Percentiles rank a stretch among this genome's conserved stretches.
phyloP scores from a whole-genome alignment of 2,797 vertebrate genomes.

The Melanotaenia nigrans region DNA sequence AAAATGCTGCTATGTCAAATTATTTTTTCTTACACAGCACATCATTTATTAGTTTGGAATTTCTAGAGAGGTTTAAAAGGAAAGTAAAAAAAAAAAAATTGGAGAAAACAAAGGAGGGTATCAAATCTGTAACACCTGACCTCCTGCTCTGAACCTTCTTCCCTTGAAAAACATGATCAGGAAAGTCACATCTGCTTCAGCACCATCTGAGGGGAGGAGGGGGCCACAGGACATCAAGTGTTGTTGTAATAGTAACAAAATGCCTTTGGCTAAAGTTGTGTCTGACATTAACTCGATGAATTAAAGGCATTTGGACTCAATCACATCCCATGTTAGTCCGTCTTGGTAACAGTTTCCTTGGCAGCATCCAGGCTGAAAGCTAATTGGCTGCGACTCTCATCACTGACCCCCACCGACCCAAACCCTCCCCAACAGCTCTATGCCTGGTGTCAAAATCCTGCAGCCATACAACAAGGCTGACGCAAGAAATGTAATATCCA shows the following conservation, averaged over 20 bases:
- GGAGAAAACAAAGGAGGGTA: too few species aligned
- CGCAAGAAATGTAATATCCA: slow-evolving; percentile 19
- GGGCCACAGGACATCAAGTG: background rate
- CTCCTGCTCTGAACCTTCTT: background rate
- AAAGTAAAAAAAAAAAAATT: background rate
- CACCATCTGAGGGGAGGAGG: background rate
- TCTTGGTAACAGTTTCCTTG: slow-evolving; percentile 46
- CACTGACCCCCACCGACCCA: slow-evolving; percentile 6
- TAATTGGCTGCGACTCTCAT: slow-evolving; percentile 46
- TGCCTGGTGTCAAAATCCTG: slow-evolving; percentile 7
- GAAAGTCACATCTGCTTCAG: background rate
- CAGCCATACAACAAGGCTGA: slow-evolving; percentile 26
- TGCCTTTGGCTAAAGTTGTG: slow-evolving; percentile 15
- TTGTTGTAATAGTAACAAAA: background rate
- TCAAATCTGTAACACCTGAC: background rate
- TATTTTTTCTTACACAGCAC: background rate
- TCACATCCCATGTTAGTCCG: slow-evolving; percentile 33
- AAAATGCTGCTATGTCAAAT: too few species aligned
- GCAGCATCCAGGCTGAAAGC: slow-evolving; percentile 31
- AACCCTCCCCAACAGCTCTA: background rate
- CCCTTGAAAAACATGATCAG: background rate
- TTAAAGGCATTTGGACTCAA: slow-evolving; percentile 59
- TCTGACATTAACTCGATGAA: slow-evolving; percentile 35
- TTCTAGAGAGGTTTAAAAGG: background rate
- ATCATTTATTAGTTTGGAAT: too few species aligned